Evolutionary conservation across 2,113 vertebrate species (phyloP).

Genomic region (Poeciliopsis occidentalis): DNA sequence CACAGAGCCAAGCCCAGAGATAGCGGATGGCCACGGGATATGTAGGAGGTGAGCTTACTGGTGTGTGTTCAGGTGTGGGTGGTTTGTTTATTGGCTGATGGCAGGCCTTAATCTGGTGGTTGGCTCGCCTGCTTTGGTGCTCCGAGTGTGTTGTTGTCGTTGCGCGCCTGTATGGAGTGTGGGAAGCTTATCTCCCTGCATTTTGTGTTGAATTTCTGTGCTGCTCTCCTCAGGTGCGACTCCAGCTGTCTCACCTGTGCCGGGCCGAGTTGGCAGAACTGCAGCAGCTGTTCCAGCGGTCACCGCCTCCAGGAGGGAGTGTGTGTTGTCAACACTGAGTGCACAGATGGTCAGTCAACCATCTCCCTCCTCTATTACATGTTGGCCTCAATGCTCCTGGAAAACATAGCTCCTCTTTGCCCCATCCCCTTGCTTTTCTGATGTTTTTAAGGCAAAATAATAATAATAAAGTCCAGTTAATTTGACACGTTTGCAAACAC

Average conservation of each 20-base stretch:
- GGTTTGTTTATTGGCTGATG: constrained; percentile 73
- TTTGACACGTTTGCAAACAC: neutral
- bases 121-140: constrained; percentile 41
- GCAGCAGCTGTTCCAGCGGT: constrained; percentile 90
- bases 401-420: neutral
- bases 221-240: constrained; percentile 85
- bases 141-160: constrained; percentile 29
- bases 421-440: neutral
- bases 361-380: constrained; percentile 9
- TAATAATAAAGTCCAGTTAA: neutral
- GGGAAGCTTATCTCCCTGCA: constrained; percentile 17
- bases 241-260: constrained; percentile 90
- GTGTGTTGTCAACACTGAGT: constrained; percentile 88
- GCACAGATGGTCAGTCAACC: constrained; percentile 90
- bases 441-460: neutral
- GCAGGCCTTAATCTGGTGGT: constrained; percentile 57
- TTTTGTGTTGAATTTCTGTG: constrained; percentile 25
- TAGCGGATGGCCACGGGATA: constrained; percentile 76
- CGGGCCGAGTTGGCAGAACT: constrained; percentile 87
- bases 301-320: constrained; percentile 86
- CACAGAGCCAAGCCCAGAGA: constrained; percentile 77
- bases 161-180: constrained; percentile 5
- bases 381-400: constrained; percentile 11
- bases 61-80: constrained; percentile 71
- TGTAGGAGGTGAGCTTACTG: constrained; percentile 88